Percentiles rank a stretch among this genome's conserved stretches.
Conservation (phyloP, 1,140 invertebrate species). For the Heterodera carotae region DNA sequence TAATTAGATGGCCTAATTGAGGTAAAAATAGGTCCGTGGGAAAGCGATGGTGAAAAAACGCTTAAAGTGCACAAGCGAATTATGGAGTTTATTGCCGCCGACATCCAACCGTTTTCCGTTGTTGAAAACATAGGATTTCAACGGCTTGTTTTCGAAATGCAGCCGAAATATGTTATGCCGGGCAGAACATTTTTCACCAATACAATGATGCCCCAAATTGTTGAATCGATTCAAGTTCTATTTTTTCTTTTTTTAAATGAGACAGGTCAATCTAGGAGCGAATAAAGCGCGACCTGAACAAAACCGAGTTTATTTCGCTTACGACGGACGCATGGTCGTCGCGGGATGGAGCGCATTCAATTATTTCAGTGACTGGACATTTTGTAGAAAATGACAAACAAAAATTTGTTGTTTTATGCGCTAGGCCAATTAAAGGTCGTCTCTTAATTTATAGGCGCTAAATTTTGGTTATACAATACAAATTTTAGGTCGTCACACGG, state of each 20-base stretch:
- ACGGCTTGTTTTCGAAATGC: neutral
- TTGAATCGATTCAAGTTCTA: too few relatives aligned
- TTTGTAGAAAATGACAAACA: conserved; percentile 1
- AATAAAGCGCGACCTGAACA: neutral
- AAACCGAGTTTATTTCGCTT: neutral
- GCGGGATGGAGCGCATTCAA: conserved; percentile 1
- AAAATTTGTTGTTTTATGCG: conserved; percentile 17
- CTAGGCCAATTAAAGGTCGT: neutral
- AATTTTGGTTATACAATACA: neutral
- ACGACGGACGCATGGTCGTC: conserved; percentile 1
- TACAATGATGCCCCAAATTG: too few relatives aligned
- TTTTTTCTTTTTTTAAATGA: too few relatives aligned
- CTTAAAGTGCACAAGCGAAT: neutral
- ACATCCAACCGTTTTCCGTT: neutral
- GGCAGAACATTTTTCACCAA: too few relatives aligned
- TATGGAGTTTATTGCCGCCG: neutral
- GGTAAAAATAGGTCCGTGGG: neutral
- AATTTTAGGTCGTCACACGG: neutral
- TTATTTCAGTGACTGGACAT: neutral
- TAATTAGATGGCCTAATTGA: too few relatives aligned
- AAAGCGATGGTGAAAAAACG: conserved; percentile 9
- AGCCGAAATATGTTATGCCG: too few relatives aligned
- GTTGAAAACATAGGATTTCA: conserved; percentile 4
- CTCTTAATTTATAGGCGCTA: neutral
- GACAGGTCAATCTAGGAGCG: neutral